phyloP scores from a whole-genome alignment of 1,140 invertebrate genomes.

The Paralvinella palmiformis region DNA sequence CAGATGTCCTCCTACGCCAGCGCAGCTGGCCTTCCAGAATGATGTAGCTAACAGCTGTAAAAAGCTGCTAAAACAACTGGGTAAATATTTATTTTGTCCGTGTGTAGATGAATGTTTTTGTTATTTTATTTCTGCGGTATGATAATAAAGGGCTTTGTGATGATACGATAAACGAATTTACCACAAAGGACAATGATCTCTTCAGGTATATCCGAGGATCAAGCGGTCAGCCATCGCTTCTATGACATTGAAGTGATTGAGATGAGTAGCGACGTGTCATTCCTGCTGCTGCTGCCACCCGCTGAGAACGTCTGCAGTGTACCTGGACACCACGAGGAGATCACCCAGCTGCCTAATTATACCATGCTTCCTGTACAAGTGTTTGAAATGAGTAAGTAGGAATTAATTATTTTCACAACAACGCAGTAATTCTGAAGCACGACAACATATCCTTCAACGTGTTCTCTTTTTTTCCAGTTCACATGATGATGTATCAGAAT shows the following conservation, averaged over 20 bases:
- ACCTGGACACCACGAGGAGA: conserved; percentile 72
- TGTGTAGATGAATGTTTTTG: background rate
- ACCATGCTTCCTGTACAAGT: conserved; percentile 79
- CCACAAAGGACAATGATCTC: too few relatives aligned
- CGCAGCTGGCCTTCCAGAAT: conserved; percentile 40
- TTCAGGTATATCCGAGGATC: conserved; percentile 54
- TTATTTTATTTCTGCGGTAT: background rate
- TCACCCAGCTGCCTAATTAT: conserved; percentile 68
- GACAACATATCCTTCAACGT: too few relatives aligned
- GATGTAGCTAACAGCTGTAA: conserved; percentile 36
- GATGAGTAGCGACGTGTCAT: conserved; percentile 76
- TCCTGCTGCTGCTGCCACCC: conserved; percentile 82
- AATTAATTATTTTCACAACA: too few relatives aligned
- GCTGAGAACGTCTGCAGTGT: conserved; percentile 84
- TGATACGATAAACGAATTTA: too few relatives aligned
- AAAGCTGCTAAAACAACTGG: conserved; percentile 31
- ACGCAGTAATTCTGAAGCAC: too few relatives aligned
- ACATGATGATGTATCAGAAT: conserved; percentile 81
- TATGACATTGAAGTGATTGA: conserved; percentile 91
- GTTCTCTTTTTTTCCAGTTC: conserved; percentile 55
- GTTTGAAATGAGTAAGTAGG: conserved; percentile 68
- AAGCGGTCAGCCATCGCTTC: conserved; percentile 54
- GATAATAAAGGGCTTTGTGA: too few relatives aligned
- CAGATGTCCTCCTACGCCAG: conserved; percentile 17
- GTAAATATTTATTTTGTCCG: conserved; percentile 5